phyloP scores from a whole-genome alignment of 2,113 vertebrate species.

The Leptobrachium ailaonicum region DNA sequence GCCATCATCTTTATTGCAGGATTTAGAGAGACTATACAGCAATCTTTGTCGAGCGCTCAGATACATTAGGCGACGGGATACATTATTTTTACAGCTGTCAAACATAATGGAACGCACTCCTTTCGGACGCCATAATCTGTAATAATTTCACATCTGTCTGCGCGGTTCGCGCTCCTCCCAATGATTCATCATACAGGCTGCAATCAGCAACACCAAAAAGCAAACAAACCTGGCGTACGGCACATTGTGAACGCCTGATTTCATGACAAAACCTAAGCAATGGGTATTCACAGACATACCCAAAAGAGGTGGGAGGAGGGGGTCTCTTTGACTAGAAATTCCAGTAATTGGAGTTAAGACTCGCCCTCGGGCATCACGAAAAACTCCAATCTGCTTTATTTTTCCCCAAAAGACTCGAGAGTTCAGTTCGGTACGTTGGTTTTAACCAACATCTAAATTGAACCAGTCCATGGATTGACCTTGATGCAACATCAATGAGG shows the following conservation, averaged over 20 bases:
- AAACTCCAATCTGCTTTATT: too few relatives aligned
- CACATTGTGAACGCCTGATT: background rate
- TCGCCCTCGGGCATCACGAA: too few relatives aligned
- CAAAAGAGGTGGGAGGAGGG: too few relatives aligned
- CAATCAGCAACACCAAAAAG: constrained; percentile 8
- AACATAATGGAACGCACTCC: constrained; percentile 57
- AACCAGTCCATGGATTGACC: too few relatives aligned
- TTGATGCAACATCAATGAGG: too few relatives aligned
- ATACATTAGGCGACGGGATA: constrained; percentile 6
- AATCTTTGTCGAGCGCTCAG: constrained; percentile 5
- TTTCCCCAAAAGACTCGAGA: too few relatives aligned
- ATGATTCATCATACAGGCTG: constrained; percentile 21
- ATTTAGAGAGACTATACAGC: background rate
- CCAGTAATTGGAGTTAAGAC: too few relatives aligned
- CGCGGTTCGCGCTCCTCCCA: constrained; percentile 38
- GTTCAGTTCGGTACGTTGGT: too few relatives aligned
- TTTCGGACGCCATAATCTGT: constrained; percentile 37
- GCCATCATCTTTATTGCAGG: background rate
- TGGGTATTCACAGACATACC: too few relatives aligned
- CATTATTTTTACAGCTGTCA: constrained; percentile 38
- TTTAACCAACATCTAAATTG: too few relatives aligned
- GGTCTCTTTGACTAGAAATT: too few relatives aligned
- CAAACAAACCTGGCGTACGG: background rate
- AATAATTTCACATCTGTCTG: constrained; percentile 24
- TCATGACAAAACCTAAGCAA: too few relatives aligned